Conservation (phyloP, 2,888 invertebrate genomes). For the Bruchidius siliquastri region DNA sequence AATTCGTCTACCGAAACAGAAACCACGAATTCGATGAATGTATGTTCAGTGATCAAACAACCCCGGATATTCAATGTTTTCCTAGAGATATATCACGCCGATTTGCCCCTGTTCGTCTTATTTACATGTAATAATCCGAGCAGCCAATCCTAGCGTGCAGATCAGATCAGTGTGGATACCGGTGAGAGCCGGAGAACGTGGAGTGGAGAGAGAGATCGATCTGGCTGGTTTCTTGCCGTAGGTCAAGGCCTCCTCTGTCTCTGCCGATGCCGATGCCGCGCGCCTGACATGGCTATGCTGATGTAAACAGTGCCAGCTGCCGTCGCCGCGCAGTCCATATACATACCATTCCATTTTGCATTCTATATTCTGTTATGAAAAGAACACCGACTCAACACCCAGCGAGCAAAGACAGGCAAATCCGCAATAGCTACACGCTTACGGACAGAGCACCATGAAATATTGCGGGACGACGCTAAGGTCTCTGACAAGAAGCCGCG, state of each 20-base stretch:
- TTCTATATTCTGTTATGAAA: background rate
- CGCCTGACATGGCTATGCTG: background rate
- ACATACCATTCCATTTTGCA: background rate
- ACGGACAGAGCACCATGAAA: no score
- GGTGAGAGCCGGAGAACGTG: background rate
- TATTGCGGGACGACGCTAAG: no score
- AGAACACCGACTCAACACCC: no score
- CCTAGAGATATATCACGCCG: background rate
- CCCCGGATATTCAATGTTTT: background rate
- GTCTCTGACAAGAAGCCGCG: no score
- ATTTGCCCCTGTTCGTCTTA: background rate
- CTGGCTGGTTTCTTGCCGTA: background rate
- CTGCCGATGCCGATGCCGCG: background rate
- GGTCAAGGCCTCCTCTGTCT: background rate
- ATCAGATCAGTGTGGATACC: background rate
- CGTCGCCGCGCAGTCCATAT: no score
- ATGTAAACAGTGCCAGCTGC: no score
- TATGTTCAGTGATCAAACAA: background rate
- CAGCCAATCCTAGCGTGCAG: background rate
- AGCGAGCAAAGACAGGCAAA: no score
- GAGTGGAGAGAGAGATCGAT: background rate
- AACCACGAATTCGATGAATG: no score
- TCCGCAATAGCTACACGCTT: no score
- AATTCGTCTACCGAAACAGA: no score
- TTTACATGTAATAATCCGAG: background rate